A percentile compares a stretch with the other conserved stretches of the same genome.
These are phyloP conservation scores for Nebria salina DNA, from an alignment of 2,888 invertebrate species.

Conservation along the genomic window DNA sequence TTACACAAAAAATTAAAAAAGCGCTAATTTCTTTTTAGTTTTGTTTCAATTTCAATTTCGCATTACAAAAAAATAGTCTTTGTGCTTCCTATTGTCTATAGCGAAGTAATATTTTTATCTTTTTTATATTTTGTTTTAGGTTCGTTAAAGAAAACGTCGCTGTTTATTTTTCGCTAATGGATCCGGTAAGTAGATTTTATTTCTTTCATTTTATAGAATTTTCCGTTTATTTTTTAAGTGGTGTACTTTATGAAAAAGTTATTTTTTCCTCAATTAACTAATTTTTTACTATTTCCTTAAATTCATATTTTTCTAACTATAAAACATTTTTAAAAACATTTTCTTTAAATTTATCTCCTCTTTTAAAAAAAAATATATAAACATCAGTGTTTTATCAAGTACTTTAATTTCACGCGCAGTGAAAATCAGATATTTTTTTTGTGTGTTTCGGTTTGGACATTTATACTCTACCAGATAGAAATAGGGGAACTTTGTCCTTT, in stretches of 20 bases:
- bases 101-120: background rate
- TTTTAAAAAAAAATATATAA: background rate
- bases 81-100: background rate
- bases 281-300: too few relatives aligned
- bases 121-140: background rate
- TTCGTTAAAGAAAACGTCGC: background rate
- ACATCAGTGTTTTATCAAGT: background rate
- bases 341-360: background rate
- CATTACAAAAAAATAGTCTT: background rate
- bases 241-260: too few relatives aligned
- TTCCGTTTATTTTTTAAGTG: too few relatives aligned
- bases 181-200: background rate
- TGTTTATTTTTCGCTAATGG: background rate
- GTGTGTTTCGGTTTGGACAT: slow-evolving; percentile 13
- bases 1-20: background rate
- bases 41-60: background rate
- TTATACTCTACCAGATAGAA: background rate
- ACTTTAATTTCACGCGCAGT: slow-evolving; percentile 27
- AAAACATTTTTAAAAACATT: too few relatives aligned
- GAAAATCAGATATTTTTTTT: slow-evolving; percentile 13
- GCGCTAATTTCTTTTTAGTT: background rate
- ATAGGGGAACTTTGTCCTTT: slow-evolving; percentile 4
- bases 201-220: background rate
- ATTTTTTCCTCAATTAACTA: too few relatives aligned
- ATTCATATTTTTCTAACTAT: too few relatives aligned